These are phyloP conservation scores for Mercenaria mercenaria DNA, from an alignment of 1,140 invertebrate species.

Conservation along the genomic window DNA sequence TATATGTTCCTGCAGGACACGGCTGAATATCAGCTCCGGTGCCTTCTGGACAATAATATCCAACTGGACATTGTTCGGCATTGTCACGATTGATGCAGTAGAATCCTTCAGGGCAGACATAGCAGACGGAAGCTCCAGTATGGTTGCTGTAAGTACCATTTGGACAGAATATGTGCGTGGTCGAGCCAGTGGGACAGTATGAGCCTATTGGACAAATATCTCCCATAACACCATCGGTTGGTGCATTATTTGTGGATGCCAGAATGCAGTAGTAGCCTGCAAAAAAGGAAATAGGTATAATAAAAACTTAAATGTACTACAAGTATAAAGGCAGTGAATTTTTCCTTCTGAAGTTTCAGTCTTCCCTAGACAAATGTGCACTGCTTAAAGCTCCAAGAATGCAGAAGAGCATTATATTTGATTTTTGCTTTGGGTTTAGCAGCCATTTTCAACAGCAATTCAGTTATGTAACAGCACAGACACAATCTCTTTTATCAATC, in stretches of 20 bases:
- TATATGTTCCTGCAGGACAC: conserved; percentile 84
- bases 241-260: conserved; percentile 75
- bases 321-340: not conserved
- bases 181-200: conserved; percentile 80
- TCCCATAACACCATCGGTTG: conserved; percentile 81
- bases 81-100: conserved; percentile 81
- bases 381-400: too few relatives aligned
- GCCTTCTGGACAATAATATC: conserved; percentile 81
- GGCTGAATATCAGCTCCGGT: conserved; percentile 83
- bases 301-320: not conserved
- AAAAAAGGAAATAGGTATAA: not conserved
- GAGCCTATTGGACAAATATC: conserved; percentile 83
- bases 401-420: too few relatives aligned
- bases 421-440: too few relatives aligned
- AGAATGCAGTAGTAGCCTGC: conserved; percentile 81
- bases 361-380: too few relatives aligned
- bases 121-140: conserved; percentile 80
- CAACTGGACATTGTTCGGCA: conserved; percentile 80
- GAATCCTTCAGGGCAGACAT: conserved; percentile 83
- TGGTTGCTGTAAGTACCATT: conserved; percentile 84
- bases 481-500: too few relatives aligned
- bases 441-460: too few relatives aligned
- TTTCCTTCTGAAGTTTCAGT: too few relatives aligned
- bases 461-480: too few relatives aligned
- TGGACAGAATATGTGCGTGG: conserved; percentile 79